phyloP scores from a whole-genome alignment of 2,888 invertebrate species.

The Pantelozetes paolii region DNA sequence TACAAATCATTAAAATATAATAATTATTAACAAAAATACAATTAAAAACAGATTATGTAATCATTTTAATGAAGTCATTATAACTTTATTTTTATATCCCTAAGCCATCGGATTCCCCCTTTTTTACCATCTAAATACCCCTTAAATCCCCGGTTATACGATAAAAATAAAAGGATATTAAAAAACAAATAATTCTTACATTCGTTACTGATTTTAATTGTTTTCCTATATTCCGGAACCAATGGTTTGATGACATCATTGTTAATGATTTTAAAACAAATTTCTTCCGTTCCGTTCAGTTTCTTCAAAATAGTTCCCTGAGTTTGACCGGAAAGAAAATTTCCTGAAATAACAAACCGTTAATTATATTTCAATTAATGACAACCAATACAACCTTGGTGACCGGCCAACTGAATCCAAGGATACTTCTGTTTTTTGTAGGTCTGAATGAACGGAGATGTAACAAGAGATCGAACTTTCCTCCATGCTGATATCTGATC shows the following conservation, averaged over 20 bases:
- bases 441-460: slow-evolving; percentile 95
- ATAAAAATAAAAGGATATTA: too few species aligned
- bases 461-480: slow-evolving; percentile 86
- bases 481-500: slow-evolving; percentile 83
- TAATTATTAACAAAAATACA: too few species aligned
- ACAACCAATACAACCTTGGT: slow-evolving; percentile 62
- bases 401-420: slow-evolving; percentile 93
- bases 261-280: slow-evolving; percentile 67
- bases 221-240: slow-evolving; percentile 49
- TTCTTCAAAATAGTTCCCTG: slow-evolving; percentile 93
- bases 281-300: slow-evolving; percentile 80
- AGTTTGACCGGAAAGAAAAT: slow-evolving; percentile 78
- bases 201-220: slow-evolving; percentile 54
- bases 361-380: background rate
- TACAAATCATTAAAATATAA: too few species aligned
- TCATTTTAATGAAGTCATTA: too few species aligned
- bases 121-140: too few species aligned
- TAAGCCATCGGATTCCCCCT: too few species aligned
- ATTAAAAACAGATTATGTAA: too few species aligned
- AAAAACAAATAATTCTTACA: slow-evolving; percentile 70
- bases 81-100: too few species aligned
- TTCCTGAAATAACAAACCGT: slow-evolving; percentile 57
- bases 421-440: slow-evolving; percentile 93
- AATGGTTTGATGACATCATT: slow-evolving; percentile 50
- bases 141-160: too few species aligned